Evolutionary conservation across 2,888 invertebrate genomes (phyloP), one percentile per base, ranked within the genome.

Genomic region (Cyclophora punctaria): DNA sequence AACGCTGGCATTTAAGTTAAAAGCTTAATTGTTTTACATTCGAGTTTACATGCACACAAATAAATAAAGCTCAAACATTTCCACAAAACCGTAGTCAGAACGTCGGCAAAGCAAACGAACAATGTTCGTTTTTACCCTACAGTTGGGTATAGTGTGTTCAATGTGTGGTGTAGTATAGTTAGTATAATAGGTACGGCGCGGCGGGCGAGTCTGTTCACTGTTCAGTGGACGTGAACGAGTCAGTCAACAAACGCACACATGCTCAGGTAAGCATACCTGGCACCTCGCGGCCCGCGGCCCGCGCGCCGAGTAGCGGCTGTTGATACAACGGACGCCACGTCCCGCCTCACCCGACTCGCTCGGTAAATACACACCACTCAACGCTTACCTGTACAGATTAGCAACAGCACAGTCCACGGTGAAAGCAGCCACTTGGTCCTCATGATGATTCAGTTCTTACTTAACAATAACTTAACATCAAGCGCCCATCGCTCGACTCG

Each of bases 361-460:
- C 77, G 79, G 65, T 75, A 78, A 74, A 76, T 75, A 75, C 72
- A 75, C 64, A 73, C 69, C 73, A 66, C 71, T 43, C 42, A 43
- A n/a, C 77, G 75, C 85, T 86, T 87, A 88, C 87, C 87, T 83
- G 85, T 73, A 78, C 83, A 84, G 75, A 85, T 80, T 77, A 85
- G 72, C 78, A 84, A 71, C 79, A 85, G 73, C 78, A 82, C 75
- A 74, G 75, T 76, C 73, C 83, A 75, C 68, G 79, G 85, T 78
- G 85, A 86, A 84, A 87, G 83, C 81, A 78, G 75, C 76, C 79
- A 69, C 69, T 75, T 69, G 75, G 67, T 75, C 76, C 77, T 77
- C 87, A 87, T 87, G 73, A 71, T 74, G 71, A 62, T 71, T 67
- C 70, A 62, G 64, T 84, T 84, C 79, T 79, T 69, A 68, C 71